Base-by-base conservation (phyloP, 1,140 invertebrate genomes). In the Leptoteleia sp. region DNA sequence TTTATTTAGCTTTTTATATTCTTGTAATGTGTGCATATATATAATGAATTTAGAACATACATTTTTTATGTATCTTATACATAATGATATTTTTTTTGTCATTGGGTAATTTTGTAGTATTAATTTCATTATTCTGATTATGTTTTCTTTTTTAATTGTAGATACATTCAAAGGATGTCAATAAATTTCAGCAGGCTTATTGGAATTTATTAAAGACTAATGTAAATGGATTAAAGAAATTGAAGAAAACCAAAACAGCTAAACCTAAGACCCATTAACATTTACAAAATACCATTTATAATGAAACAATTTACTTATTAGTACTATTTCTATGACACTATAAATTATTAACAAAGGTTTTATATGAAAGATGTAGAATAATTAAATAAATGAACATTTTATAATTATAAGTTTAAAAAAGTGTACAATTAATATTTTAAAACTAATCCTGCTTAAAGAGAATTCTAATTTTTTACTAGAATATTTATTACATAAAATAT, bases 161-260 rank as follows among this genome's bases (percentile, higher is more conserved):
- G 93, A 91, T 94, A 50, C 92, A 93, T 85, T 92, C 94, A 73
- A 94, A 93, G 84, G 95, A 96, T 89, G 93, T 96, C 0, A 95
- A 95, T 85, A 95, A 94, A 89, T 95, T 96, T 88, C 95, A 96
- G 87, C 91, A 94, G 79, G 94, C 94, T 1, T 96, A 96, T 87
- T 94, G 94, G 84, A 95, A 93, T 89, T 89, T 96, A 68, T 88
- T 96, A 16, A 95, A 95, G 88, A 93, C 92, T n/a, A 96, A 95
- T 88, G 93, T 96, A 85, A 95, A 95, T 90, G 95, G 94, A 70
- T 88, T 97, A 48, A 96, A 96, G 87, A 95, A 96, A 87, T 90
- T 95, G 72, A 95, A 96, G 84, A 96, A 96, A 88, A 90, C 91
- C 3, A 94, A 96, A 89, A 88, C 84, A 89, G 92, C 84, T 89